These are phyloP conservation scores for Orussus abietinus DNA, from an alignment of 1,140 invertebrate genomes.

Conservation along the genomic window DNA sequence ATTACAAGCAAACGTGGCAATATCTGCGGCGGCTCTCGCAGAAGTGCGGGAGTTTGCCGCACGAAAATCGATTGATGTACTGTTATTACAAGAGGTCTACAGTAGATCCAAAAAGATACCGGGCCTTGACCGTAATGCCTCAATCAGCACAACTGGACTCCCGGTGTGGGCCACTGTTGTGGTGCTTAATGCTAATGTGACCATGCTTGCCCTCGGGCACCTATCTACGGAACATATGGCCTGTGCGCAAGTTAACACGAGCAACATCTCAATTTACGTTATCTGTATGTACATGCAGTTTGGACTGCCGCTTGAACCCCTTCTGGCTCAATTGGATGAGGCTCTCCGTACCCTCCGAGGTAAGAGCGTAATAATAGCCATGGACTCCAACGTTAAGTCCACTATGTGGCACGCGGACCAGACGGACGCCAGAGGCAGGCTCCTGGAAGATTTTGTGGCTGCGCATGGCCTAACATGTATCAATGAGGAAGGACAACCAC, in stretches of 20 bases:
- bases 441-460: no score
- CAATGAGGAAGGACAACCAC: no score
- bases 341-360: constrained; percentile 16
- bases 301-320: neutral
- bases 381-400: no score
- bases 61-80: no score
- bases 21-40: no score
- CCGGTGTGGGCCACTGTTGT: neutral
- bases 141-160: neutral
- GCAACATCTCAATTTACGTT: neutral
- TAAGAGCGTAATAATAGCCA: neutral
- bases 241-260: neutral
- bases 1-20: no score
- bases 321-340: constrained; percentile 12
- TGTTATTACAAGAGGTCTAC: no score
- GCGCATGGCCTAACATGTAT: no score
- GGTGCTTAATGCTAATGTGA: neutral
- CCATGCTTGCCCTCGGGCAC: neutral
- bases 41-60: no score
- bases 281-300: constrained; percentile 6
- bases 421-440: no score
- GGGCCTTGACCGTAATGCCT: neutral
- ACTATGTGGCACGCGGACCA: neutral
- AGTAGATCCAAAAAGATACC: neutral
- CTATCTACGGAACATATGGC: neutral